phyloP scores from a whole-genome alignment of 2,888 invertebrate species.

The Eledone cirrhosa region DNA sequence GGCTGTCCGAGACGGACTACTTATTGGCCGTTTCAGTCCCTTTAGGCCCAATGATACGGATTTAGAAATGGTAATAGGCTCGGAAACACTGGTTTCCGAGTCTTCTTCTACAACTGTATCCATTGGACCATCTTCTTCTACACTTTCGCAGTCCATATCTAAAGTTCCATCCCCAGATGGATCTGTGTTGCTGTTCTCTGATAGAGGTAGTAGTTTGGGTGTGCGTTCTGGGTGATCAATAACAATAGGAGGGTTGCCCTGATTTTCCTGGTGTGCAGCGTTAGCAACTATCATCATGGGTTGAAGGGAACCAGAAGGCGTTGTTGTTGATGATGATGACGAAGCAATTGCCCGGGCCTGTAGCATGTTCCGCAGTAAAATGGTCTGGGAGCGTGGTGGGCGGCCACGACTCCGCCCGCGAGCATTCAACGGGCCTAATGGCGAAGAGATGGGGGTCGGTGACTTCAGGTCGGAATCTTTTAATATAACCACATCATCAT shows the following conservation, averaged over 20 bases:
- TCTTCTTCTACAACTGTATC: slow-evolving; percentile 23
- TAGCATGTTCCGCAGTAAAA: slow-evolving; percentile 24
- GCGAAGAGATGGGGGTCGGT: background rate
- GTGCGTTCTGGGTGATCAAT: slow-evolving; percentile 26
- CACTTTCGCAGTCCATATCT: slow-evolving; percentile 25
- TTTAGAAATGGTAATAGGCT: slow-evolving; percentile 9
- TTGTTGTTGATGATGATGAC: background rate
- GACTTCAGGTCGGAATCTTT: background rate
- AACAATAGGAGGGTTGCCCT: slow-evolving; percentile 15
- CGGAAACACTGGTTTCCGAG: background rate
- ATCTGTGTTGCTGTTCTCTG: background rate
- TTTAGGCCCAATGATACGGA: background rate
- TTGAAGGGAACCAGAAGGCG: background rate
- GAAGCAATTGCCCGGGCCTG: slow-evolving; percentile 14
- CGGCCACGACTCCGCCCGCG: slow-evolving; percentile 22
- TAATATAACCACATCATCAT: background rate
- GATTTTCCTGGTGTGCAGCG: slow-evolving; percentile 17
- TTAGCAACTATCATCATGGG: slow-evolving; percentile 22
- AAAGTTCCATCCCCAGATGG: background rate
- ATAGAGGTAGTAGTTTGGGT: background rate
- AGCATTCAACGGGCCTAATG: background rate
- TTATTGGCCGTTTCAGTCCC: background rate
- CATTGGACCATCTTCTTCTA: background rate
- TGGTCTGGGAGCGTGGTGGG: slow-evolving; percentile 16
- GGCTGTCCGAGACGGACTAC: slow-evolving; percentile 12